A percentile compares a stretch with the other conserved stretches of the same genome.
Evolutionary conservation across 2,888 invertebrate species (phyloP).

Genomic region (Smittia aterrima): DNA sequence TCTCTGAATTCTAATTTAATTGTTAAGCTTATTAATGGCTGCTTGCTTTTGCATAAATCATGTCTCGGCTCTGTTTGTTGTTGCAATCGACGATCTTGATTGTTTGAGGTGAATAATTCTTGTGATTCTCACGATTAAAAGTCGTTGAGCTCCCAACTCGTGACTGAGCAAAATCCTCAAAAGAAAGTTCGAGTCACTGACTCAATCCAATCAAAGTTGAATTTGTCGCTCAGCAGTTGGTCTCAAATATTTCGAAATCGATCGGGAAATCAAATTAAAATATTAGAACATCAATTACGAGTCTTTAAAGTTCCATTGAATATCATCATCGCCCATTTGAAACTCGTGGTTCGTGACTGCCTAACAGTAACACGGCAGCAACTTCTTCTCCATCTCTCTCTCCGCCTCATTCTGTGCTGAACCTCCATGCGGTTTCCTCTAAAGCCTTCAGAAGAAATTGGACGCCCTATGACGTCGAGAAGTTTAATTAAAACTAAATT

Average conservation of each 20-base stretch:
- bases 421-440: neutral
- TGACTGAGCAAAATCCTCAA: neutral
- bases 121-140: too few relatives aligned
- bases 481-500: constrained; percentile 29
- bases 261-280: constrained; percentile 38
- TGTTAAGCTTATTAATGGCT: neutral
- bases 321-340: constrained; percentile 34
- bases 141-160: too few relatives aligned
- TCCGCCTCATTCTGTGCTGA: neutral
- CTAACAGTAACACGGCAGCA: constrained; percentile 30
- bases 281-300: constrained; percentile 37
- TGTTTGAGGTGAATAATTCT: too few relatives aligned
- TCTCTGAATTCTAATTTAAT: constrained; percentile 5
- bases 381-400: neutral
- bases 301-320: constrained; percentile 25
- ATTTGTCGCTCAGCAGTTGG: constrained; percentile 4
- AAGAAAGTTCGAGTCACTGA: neutral
- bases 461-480: constrained; percentile 13
- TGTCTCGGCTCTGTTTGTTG: too few relatives aligned
- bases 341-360: constrained; percentile 39
- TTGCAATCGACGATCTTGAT: too few relatives aligned
- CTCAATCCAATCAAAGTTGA: neutral
- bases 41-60: too few relatives aligned
- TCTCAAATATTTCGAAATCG: neutral
- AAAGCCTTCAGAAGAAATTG: constrained; percentile 5